Evolutionary conservation across 2,797 vertebrate genomes (phyloP).

Genomic region (Alca torda): DNA sequence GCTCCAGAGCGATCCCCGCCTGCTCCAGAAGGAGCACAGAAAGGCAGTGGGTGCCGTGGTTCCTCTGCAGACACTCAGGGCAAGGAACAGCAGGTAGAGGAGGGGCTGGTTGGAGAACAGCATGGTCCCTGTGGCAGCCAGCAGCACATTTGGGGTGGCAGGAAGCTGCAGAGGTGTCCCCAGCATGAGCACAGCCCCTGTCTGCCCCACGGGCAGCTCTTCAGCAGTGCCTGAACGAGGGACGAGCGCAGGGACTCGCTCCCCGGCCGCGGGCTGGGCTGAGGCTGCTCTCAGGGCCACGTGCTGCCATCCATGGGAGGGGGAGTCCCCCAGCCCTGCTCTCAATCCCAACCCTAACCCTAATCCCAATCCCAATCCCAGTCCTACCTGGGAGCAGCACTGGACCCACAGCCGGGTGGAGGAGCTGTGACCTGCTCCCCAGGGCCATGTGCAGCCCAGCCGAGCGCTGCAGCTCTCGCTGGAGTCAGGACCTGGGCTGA

Average conservation of each 20-base stretch:
- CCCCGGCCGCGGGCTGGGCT: neutral
- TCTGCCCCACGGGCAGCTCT: neutral
- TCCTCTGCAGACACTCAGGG: neutral
- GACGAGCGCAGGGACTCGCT: neutral
- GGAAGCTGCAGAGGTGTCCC: neutral
- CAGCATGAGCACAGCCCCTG: neutral
- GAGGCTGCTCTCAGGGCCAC: neutral
- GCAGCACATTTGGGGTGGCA: neutral
- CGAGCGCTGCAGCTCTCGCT: neutral
- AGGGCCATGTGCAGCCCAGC: fast-evolving
- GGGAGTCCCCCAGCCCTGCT: neutral
- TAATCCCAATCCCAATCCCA: too few relatives aligned
- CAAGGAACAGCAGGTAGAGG: neutral
- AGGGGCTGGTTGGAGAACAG: neutral
- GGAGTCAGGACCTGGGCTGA: neutral
- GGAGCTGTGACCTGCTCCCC: neutral
- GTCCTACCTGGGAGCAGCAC: neutral
- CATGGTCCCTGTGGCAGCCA: neutral
- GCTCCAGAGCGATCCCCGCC: fast-evolving
- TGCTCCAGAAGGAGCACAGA: neutral
- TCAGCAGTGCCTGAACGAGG: fast-evolving
- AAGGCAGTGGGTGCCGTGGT: fast-evolving
- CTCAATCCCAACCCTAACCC: neutral
- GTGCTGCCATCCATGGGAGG: neutral
- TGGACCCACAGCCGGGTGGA: neutral